Evolutionary conservation across 2,888 invertebrate species (phyloP), one percentile per base, ranked within the genome.

Genomic region (Uropetala carovei): DNA sequence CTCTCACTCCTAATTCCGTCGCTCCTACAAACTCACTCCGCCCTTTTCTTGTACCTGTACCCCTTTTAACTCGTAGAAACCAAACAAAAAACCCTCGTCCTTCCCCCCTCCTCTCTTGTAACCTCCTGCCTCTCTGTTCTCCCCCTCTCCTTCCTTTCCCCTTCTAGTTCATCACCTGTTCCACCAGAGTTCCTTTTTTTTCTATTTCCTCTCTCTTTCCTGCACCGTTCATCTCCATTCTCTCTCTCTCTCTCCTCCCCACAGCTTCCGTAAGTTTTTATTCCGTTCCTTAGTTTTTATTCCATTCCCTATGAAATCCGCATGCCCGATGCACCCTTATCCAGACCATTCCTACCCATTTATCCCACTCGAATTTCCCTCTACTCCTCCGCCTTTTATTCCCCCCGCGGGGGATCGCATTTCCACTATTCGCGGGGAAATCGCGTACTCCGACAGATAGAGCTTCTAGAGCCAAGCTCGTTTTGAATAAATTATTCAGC

Each of bases 31-130:
- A 84, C 86, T 86, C 59, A 68, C 91, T 86, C 91, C 86, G 64
- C 82, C 84, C 64, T 57, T 92, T 92, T 83, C 86, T 22, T 86
- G 68, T 83, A 68, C 89, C 89, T 60, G n/a, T 89, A 43, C 43
- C 60, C 60, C 64, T 64, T 64, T 89, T 43, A 43, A 9, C 56
- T n/a, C 43, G 56, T 27, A 16, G 30, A 64, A 64, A 13, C 89
- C 59, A 5, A n/a, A 9, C 7, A 27, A 11, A 27, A 27, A 27
- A 75, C 18, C 27, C 75, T 27, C 9, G n/a, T 57, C 4, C n/a
- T n/a, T n/a, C n/a, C n/a, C 83, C 18, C 75, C 75, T n/a, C 2
- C 18, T 16, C 56, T 18, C 56, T 56, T 57, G 8, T 56, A 16
- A 43, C 27, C 56, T 56, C 56, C 56, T 10, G 18, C n/a, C n/a